phyloP scores from a whole-genome alignment of 2,888 invertebrate species.

The Tuberolachnus salignus region DNA sequence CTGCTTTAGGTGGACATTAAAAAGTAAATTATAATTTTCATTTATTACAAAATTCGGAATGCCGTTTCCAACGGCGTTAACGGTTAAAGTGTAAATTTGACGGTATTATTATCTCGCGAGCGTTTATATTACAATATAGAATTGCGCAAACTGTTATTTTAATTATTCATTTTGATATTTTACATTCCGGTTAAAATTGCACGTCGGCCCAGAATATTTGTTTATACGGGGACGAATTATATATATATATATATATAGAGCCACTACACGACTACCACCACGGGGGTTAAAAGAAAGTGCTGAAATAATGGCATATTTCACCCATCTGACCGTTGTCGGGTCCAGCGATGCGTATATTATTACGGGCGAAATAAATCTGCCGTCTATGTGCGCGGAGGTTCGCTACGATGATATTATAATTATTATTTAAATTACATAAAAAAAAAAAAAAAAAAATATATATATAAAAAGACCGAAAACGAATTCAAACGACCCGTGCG shows the following conservation, averaged over 20 bases:
- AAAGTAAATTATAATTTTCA: no score
- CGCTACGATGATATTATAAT: conserved; percentile 3
- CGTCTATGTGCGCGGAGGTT: background rate
- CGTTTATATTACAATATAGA: no score
- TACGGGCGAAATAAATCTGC: conserved; percentile 10
- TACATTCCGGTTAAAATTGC: conserved; percentile 19
- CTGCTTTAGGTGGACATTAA: no score
- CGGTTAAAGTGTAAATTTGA: no score
- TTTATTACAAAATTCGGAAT: no score
- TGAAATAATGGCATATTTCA: conserved; percentile 23
- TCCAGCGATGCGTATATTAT: conserved; percentile 19
- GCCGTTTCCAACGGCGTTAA: no score
- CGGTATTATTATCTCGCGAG: no score
- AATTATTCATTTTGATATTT: conserved; percentile 24
- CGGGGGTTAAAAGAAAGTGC: conserved; percentile 2
- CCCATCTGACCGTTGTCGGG: conserved; percentile 31
- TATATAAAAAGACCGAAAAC: background rate
- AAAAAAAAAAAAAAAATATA: background rate
- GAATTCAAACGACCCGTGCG: background rate
- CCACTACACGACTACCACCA: no score
- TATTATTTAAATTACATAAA: conserved; percentile 24
- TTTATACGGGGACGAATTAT: no score
- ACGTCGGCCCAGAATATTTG: background rate
- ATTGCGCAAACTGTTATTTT: conserved; percentile 17
- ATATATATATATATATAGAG: no score